Evolutionary conservation across 2,888 invertebrate species (phyloP), one percentile per base, ranked within the genome.

Genomic region (Octodonta nipae): DNA sequence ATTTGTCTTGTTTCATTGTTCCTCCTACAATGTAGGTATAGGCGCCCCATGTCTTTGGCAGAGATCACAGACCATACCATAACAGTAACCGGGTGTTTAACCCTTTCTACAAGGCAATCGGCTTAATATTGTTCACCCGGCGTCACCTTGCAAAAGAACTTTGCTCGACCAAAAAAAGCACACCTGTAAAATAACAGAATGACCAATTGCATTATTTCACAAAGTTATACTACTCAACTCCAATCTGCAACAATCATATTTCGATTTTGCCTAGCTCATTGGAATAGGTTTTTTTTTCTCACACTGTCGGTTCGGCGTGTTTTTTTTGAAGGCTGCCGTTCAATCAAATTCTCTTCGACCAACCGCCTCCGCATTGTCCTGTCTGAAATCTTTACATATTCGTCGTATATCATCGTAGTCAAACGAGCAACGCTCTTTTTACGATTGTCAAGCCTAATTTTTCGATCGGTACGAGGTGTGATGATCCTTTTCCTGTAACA

Each of bases 1-100:
- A 43, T 30, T 45, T n/a, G 39, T 15, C 39, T 38, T 27, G 44
- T 40, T 32, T 39, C n/a, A n/a, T n/a, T n/a, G n/a, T n/a, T n/a
- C n/a, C n/a, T n/a, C n/a, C n/a, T n/a, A n/a, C n/a, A n/a, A n/a
- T n/a, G n/a, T n/a, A n/a, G n/a, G n/a, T n/a, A n/a, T n/a, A n/a
- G n/a, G n/a, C n/a, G n/a, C n/a, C n/a, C n/a, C n/a, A n/a, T n/a
- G n/a, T n/a, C n/a, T n/a, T n/a, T n/a, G n/a, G n/a, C n/a, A n/a
- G n/a, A n/a, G n/a, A n/a, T n/a, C n/a, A n/a, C n/a, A n/a, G n/a
- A n/a, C n/a, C n/a, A n/a, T n/a, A n/a, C n/a, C n/a, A n/a, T n/a
- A n/a, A n/a, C n/a, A n/a, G n/a, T n/a, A n/a, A n/a, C n/a, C n/a
- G n/a, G n/a, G n/a, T n/a, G n/a, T n/a, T n/a, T 42, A 26, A 38